A percentile compares a stretch with the other conserved stretches of the same genome.
Conservation (phyloP, 2,797 vertebrate genomes). For the Babyrousa celebensis region DNA sequence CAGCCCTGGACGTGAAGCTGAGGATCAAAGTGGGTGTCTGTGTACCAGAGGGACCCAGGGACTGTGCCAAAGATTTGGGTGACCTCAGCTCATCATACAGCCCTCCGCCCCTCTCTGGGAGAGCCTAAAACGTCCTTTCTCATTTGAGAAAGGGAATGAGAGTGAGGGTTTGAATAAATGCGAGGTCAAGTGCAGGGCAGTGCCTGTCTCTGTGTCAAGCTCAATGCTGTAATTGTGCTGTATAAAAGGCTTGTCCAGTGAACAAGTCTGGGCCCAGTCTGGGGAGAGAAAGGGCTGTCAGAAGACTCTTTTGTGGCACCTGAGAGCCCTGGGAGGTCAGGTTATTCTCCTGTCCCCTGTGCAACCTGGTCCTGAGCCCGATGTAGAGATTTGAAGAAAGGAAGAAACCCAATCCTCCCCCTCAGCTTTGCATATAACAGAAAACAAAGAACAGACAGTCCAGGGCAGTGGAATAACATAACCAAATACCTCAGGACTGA, state of each 20-base stretch:
- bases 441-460: not conserved
- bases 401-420: not conserved
- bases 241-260: slow-evolving; percentile 3
- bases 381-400: slow-evolving; percentile 1
- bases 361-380: not conserved
- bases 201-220: slow-evolving; percentile 78
- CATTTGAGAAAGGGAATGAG: slow-evolving; percentile 41
- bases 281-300: slow-evolving; percentile 43
- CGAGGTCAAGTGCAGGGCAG: slow-evolving; percentile 84
- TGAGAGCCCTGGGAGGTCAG: slow-evolving; percentile 22
- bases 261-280: slow-evolving; percentile 72
- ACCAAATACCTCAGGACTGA: not conserved
- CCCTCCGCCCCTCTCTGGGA: slow-evolving; percentile 44
- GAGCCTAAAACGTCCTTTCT: slow-evolving; percentile 36
- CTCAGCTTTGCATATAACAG: not conserved
- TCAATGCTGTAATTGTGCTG: slow-evolving; percentile 85
- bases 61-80: not conserved
- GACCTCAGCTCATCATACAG: not conserved
- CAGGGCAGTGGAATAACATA: not conserved
- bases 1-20: not conserved
- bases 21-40: not conserved
- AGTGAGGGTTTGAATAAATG: slow-evolving; percentile 57
- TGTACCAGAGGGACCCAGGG: not conserved
- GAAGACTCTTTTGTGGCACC: slow-evolving; percentile 62
- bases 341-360: not conserved